phyloP scores from a whole-genome alignment of 2,888 invertebrate species.

The Ichneumon xanthorius region DNA sequence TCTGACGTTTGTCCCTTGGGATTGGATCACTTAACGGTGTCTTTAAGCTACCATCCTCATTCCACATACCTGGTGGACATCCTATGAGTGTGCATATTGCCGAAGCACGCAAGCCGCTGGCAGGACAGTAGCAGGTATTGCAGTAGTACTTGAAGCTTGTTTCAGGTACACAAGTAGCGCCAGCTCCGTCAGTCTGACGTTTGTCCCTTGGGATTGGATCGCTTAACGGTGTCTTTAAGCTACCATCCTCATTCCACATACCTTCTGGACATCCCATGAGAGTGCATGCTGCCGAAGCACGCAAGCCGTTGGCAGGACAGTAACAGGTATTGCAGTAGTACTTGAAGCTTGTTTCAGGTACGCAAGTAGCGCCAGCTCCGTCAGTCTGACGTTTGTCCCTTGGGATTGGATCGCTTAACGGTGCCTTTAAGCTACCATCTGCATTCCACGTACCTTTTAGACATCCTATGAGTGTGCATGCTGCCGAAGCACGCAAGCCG shows the following conservation, averaged over 20 bases:
- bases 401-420: not conserved
- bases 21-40: not conserved
- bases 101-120: constrained; percentile 2
- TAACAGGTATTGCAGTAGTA: constrained; percentile 40
- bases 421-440: not conserved
- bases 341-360: constrained; percentile 11
- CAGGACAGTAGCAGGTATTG: constrained; percentile 37
- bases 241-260: constrained; percentile 28
- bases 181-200: not conserved
- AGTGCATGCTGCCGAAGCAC: constrained; percentile 18
- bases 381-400: not conserved
- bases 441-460: not conserved
- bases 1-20: constrained; percentile 7
- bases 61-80: constrained; percentile 9
- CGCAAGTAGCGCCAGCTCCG: constrained; percentile 13
- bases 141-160: constrained; percentile 9
- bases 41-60: not conserved
- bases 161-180: constrained; percentile 17
- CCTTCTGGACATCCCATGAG: not conserved
- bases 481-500: not conserved
- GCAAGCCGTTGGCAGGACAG: constrained; percentile 15
- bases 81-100: constrained; percentile 16
- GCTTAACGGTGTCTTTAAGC: not conserved
- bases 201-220: constrained; percentile 1
- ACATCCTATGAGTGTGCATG: constrained; percentile 39